Evolutionary conservation across 2,113 vertebrate species (phyloP).

Genomic region (Redunca redunca): DNA sequence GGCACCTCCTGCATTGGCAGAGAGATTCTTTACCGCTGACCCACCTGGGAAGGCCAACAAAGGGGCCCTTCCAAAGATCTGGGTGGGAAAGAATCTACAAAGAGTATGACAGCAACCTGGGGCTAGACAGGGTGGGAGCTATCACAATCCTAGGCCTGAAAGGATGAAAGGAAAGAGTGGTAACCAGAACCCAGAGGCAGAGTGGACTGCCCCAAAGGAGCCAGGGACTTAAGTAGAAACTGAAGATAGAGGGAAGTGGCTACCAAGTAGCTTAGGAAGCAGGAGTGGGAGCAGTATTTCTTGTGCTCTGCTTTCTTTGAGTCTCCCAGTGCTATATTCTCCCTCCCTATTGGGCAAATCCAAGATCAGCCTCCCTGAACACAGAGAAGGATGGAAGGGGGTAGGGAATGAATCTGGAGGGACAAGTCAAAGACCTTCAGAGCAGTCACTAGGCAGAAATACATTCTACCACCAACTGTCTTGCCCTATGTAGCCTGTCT

Average conservation of each 20-base stretch:
- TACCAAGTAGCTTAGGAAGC: not conserved
- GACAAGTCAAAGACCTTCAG: not conserved
- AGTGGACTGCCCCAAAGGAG: not conserved
- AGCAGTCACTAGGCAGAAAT: not conserved
- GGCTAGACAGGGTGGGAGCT: not conserved
- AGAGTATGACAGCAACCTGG: not conserved
- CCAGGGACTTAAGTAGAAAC: not conserved
- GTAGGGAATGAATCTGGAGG: not conserved
- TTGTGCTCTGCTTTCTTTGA: not conserved
- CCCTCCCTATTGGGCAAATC: not conserved
- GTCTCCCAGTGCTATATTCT: not conserved
- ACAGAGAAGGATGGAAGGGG: not conserved
- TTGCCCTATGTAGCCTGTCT: not conserved
- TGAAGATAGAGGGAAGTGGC: not conserved
- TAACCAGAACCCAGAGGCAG: not conserved
- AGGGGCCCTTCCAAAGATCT: not conserved
- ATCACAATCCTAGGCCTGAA: not conserved
- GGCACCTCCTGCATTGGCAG: not conserved
- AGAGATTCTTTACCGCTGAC: fast-evolving
- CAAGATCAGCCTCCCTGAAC: not conserved
- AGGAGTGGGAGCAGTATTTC: not conserved
- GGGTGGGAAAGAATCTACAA: not conserved
- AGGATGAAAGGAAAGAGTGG: not conserved
- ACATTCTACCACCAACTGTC: not conserved
- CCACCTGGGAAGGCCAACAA: not conserved